Evolutionary conservation across 2,797 vertebrate species (phyloP).

Genomic region (Cheirogaleus major): DNA sequence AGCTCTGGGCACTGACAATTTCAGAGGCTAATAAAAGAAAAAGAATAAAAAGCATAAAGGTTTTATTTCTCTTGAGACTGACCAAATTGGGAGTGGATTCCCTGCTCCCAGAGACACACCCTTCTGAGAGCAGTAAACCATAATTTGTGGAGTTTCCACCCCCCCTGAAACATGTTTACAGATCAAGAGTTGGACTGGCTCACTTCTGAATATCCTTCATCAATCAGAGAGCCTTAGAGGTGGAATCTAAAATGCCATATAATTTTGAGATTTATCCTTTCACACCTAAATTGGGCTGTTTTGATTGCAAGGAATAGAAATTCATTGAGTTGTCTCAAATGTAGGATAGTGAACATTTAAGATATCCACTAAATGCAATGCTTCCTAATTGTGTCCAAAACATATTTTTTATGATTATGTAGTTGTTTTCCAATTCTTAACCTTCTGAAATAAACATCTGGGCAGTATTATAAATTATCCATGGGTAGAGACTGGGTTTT

Average conservation of each 20-base stretch:
- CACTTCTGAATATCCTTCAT: neutral
- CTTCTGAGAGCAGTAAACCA: neutral
- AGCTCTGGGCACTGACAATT: neutral
- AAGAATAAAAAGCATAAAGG: neutral
- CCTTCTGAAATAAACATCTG: slow-evolving; percentile 59
- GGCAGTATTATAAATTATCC: slow-evolving; percentile 20
- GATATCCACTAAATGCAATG: neutral
- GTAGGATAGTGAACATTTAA: slow-evolving; percentile 32
- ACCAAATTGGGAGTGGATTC: slow-evolving; percentile 2
- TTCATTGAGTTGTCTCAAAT: neutral
- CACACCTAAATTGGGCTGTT: neutral
- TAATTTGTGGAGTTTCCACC: neutral
- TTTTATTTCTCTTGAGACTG: neutral
- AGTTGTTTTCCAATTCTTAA: slow-evolving; percentile 41
- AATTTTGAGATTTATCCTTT: slow-evolving; percentile 18
- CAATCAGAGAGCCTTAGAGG: neutral
- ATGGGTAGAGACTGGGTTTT: neutral
- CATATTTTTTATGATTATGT: slow-evolving; percentile 50
- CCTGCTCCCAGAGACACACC: neutral
- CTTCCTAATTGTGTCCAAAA: slow-evolving; percentile 43
- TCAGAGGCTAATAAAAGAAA: slow-evolving; percentile 19
- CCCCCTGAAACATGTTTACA: neutral
- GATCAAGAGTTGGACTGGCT: neutral
- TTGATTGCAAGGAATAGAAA: neutral
- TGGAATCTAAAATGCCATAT: neutral